These are phyloP conservation scores for Gracilinanus agilis DNA, from an alignment of 2,113 vertebrate genomes.

Conservation along the genomic window DNA sequence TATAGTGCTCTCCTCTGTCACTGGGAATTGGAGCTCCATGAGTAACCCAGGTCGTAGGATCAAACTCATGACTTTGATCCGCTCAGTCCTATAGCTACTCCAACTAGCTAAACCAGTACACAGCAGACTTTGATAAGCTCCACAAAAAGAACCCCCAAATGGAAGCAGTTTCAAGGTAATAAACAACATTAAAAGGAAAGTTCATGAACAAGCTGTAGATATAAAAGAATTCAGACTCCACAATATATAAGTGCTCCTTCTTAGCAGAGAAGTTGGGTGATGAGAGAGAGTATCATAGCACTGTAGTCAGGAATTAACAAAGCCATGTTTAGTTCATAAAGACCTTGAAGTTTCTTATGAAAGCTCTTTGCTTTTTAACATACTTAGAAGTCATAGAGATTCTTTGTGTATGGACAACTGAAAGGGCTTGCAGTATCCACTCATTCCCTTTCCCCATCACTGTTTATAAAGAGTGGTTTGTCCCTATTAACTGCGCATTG, in stretches of 20 bases:
- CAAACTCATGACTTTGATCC: not conserved
- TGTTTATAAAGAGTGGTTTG: slow-evolving; percentile 3
- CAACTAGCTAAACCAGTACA: not conserved
- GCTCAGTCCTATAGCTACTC: not conserved
- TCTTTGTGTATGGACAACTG: not conserved
- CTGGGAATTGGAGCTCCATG: not conserved
- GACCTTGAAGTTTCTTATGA: not conserved
- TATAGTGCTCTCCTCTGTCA: not conserved
- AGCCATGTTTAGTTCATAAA: not conserved
- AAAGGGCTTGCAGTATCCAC: not conserved
- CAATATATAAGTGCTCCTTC: not conserved
- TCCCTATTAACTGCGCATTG: not conserved
- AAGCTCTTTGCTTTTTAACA: not conserved
- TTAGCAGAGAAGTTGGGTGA: not conserved
- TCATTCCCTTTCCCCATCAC: not conserved
- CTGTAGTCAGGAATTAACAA: not conserved
- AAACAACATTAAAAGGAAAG: not conserved
- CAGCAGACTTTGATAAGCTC: not conserved
- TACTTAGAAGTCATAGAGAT: not conserved
- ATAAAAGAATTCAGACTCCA: not conserved
- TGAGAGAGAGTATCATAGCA: not conserved
- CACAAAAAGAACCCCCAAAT: not conserved
- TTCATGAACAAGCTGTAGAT: not conserved
- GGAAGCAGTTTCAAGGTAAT: not conserved
- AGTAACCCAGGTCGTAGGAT: not conserved